Evolutionary conservation across 1,140 invertebrate species (phyloP).

Genomic region (Pseudomyrmex pallidus): DNA sequence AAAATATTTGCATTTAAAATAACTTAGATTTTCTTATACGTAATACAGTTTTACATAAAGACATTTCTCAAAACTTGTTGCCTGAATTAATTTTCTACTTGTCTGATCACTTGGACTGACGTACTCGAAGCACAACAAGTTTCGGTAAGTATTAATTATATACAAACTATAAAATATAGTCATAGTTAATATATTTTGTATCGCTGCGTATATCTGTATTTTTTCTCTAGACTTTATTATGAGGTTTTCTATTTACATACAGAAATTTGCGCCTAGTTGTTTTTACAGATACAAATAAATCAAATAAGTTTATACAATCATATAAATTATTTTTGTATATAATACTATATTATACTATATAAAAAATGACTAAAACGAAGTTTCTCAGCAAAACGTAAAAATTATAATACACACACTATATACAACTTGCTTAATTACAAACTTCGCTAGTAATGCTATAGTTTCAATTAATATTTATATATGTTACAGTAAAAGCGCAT

Average conservation of each 20-base stretch:
- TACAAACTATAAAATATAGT: background rate
- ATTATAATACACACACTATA: slow-evolving; percentile 80
- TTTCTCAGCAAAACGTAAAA: slow-evolving; percentile 71
- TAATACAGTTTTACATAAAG: no score
- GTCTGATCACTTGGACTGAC: background rate
- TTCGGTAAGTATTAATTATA: slow-evolving; percentile 13
- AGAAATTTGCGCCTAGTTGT: slow-evolving; percentile 80
- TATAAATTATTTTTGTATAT: slow-evolving; percentile 74
- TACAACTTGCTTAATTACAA: slow-evolving; percentile 78
- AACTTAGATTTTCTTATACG: no score
- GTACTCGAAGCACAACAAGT: background rate
- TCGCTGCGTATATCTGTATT: slow-evolving; percentile 13
- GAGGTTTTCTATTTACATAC: slow-evolving; percentile 84
- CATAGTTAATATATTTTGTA: no score
- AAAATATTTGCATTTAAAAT: no score
- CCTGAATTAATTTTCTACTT: no score
- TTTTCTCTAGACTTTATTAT: slow-evolving; percentile 79
- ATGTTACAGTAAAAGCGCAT: no score
- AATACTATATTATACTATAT: slow-evolving; percentile 78
- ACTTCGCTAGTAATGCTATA: slow-evolving; percentile 46
- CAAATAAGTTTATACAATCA: slow-evolving; percentile 74
- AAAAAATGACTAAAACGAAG: slow-evolving; percentile 71
- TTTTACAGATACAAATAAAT: slow-evolving; percentile 79
- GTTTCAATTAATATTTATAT: slow-evolving; percentile 55
- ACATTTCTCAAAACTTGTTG: no score